Conservation (phyloP, 2,113 vertebrate genomes). For the Neotragus moschatus region DNA sequence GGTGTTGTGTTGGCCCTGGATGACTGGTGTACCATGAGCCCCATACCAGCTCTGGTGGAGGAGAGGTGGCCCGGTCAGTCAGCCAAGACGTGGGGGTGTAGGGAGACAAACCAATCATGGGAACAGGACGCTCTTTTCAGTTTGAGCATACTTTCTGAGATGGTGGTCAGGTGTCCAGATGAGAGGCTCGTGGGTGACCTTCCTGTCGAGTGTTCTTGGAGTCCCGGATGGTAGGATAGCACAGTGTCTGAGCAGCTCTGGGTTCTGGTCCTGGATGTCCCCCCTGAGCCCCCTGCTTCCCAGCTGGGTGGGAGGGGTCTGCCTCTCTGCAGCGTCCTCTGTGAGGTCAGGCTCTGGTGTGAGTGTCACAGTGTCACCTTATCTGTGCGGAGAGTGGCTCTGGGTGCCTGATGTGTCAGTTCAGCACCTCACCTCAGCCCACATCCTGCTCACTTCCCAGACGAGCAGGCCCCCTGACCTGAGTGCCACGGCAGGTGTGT, state of each 20-base stretch:
- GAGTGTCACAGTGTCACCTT: not conserved
- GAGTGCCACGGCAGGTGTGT: not conserved
- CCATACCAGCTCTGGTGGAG: not conserved
- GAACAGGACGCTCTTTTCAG: not conserved
- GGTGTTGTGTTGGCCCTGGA: not conserved
- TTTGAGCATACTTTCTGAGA: not conserved
- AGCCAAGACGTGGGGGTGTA: not conserved
- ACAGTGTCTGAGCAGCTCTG: not conserved
- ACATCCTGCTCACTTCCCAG: not conserved
- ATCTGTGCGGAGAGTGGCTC: fast-evolving
- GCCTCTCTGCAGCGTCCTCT: not conserved
- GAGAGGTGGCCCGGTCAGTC: not conserved
- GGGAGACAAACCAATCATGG: not conserved
- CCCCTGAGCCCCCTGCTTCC: not conserved
- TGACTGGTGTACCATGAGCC: not conserved
- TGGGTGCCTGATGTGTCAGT: not conserved
- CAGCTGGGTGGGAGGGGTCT: not conserved
- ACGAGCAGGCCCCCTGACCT: not conserved
- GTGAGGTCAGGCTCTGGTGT: not conserved
- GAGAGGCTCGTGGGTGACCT: not conserved
- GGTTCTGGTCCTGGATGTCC: not conserved
- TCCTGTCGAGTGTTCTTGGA: not conserved
- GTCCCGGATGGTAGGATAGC: not conserved
- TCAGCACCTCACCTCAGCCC: not conserved
- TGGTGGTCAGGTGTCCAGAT: not conserved